phyloP scores from a whole-genome alignment of 2,888 invertebrate species.

The Eretmocerus hayati region DNA sequence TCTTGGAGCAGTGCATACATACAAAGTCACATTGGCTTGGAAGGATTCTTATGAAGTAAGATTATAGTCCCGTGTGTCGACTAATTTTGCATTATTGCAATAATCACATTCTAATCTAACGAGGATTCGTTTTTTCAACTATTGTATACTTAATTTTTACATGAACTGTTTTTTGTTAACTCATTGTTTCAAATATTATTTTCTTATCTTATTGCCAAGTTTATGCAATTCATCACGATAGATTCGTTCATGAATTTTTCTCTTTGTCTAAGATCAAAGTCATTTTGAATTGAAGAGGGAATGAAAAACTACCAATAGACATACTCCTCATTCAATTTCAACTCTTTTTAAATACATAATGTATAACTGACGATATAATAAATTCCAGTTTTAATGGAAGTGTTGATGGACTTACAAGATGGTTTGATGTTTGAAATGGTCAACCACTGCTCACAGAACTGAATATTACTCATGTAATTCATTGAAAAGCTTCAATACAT shows the following conservation, averaged over 20 bases:
- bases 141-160: constrained; percentile 10
- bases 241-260: constrained; percentile 16
- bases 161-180: constrained; percentile 13
- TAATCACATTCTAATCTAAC: too few species aligned
- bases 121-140: constrained; percentile 10
- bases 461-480: too few species aligned
- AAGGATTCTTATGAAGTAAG: constrained; percentile 13
- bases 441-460: constrained; percentile 20
- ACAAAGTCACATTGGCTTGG: constrained; percentile 24
- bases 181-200: constrained; percentile 14
- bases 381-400: constrained; percentile 47
- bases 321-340: constrained; percentile 21
- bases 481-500: too few species aligned
- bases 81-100: not conserved
- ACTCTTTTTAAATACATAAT: constrained; percentile 23
- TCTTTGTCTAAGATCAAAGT: constrained; percentile 5
- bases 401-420: constrained; percentile 35
- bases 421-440: constrained; percentile 21
- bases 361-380: constrained; percentile 22
- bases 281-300: constrained; percentile 8
- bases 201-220: constrained; percentile 19
- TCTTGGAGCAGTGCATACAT: constrained; percentile 15
- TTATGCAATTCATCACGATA: constrained; percentile 10
- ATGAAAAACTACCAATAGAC: constrained; percentile 19
- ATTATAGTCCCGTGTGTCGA: too few species aligned